Conservation (phyloP, 1,140 invertebrate species). For the Atta colombica region DNA sequence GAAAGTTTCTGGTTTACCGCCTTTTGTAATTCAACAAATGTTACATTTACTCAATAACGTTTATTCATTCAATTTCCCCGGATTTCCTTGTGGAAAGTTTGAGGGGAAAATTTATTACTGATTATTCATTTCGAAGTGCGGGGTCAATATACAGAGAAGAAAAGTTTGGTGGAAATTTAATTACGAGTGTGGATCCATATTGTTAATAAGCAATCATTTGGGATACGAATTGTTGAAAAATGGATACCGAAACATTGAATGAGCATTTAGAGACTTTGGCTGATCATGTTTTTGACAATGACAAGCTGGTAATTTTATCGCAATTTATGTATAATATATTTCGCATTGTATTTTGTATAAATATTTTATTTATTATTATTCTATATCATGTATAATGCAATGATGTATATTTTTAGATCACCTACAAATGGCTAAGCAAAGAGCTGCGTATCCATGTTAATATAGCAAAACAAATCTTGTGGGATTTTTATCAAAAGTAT, state of each 20-base stretch:
- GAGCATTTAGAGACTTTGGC: constrained; percentile 72
- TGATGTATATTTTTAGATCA: constrained; percentile 78
- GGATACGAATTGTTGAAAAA: not conserved
- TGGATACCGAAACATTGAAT: constrained; percentile 58
- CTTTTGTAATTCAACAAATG: not conserved
- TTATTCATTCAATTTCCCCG: no score
- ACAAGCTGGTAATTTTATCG: constrained; percentile 77
- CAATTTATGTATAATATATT: not conserved
- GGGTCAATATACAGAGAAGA: no score
- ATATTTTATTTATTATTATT: constrained; percentile 26
- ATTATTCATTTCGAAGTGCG: no score
- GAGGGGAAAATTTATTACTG: no score
- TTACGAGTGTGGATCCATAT: not conserved
- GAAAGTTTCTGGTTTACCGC: no score
- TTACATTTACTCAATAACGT: no score
- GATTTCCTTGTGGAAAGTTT: no score
- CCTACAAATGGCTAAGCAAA: constrained; percentile 85
- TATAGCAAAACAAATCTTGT: constrained; percentile 82
- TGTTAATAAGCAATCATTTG: not conserved
- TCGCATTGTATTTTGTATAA: not conserved
- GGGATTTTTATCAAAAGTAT: constrained; percentile 80
- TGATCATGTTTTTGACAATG: constrained; percentile 78
- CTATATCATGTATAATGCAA: constrained; percentile 22
- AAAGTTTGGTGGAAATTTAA: no score
- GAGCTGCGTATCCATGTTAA: constrained; percentile 84